phyloP scores from a whole-genome alignment of 2,797 vertebrate genomes.

The Falco peregrinus region DNA sequence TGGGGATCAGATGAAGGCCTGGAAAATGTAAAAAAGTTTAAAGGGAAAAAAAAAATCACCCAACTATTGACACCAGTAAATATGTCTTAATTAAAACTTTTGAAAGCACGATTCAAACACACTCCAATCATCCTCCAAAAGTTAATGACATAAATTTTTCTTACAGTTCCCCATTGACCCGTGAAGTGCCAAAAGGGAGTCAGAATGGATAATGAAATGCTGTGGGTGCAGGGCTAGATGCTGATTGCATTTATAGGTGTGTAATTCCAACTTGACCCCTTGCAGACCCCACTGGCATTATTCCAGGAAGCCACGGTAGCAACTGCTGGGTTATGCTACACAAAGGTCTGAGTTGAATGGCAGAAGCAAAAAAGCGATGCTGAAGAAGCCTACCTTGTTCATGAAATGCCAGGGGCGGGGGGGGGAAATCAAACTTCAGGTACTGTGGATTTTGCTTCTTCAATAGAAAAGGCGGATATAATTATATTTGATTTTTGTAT shows the following conservation, averaged over 20 bases:
- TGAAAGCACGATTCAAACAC: not conserved
- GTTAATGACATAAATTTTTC: not conserved
- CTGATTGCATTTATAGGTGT: not conserved
- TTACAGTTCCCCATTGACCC: not conserved
- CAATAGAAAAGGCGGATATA: not conserved
- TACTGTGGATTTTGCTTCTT: not conserved
- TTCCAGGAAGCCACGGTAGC: not conserved
- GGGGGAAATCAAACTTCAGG: not conserved
- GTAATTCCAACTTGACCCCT: not conserved
- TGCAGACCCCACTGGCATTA: not conserved
- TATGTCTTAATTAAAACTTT: conserved; percentile 33
- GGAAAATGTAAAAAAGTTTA: not conserved
- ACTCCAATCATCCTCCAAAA: not conserved
- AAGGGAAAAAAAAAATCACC: not conserved
- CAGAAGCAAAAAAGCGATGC: not conserved
- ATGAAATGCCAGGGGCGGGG: not conserved
- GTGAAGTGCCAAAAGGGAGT: not conserved
- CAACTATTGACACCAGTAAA: not conserved
- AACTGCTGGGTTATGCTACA: not conserved
- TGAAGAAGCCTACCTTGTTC: not conserved
- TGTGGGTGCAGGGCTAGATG: not conserved
- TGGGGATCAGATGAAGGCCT: not conserved
- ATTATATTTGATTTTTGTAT: not conserved
- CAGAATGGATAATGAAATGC: not conserved
- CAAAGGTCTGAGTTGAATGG: not conserved